phyloP scores from a whole-genome alignment of 2,888 invertebrate genomes.

The Tenthredo scrophulariae region DNA sequence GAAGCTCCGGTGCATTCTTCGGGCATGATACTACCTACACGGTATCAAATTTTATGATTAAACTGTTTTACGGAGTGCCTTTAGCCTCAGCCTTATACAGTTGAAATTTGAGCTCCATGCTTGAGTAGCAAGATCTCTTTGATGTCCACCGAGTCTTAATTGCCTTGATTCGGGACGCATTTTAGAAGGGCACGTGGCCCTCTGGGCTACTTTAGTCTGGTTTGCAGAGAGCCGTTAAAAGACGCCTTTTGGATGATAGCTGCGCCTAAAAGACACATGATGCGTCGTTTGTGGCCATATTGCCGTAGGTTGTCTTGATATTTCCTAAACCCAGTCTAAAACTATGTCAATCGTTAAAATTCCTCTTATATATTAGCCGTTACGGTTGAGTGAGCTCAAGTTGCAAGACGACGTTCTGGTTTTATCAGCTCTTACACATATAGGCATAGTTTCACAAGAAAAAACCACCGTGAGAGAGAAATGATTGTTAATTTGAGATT shows the following conservation, averaged over 20 bases:
- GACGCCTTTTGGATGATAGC: constrained; percentile 17
- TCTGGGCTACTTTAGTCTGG: constrained; percentile 21
- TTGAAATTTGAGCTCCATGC: constrained; percentile 29
- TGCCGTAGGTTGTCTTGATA: background rate
- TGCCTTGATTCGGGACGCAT: constrained; percentile 61
- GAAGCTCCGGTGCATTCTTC: background rate
- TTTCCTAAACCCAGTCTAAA: background rate
- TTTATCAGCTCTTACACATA: background rate
- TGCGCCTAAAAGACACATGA: background rate
- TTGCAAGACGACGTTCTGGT: background rate
- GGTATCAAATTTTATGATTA: constrained; percentile 43
- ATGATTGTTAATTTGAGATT: background rate
- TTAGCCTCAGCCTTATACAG: background rate
- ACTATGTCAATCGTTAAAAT: constrained; percentile 22
- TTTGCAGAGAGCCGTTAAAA: constrained; percentile 32
- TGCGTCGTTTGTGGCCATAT: background rate
- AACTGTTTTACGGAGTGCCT: constrained; percentile 26
- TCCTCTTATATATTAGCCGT: background rate
- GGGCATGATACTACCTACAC: background rate
- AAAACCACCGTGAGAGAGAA: background rate
- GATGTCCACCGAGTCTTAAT: constrained; percentile 60
- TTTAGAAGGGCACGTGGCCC: constrained; percentile 52
- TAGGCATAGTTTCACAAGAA: background rate
- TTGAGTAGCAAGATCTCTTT: constrained; percentile 36
- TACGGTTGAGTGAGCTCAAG: background rate